phyloP scores from a whole-genome alignment of 1,140 invertebrate species.

The Pseudomyrmex pallidus region DNA sequence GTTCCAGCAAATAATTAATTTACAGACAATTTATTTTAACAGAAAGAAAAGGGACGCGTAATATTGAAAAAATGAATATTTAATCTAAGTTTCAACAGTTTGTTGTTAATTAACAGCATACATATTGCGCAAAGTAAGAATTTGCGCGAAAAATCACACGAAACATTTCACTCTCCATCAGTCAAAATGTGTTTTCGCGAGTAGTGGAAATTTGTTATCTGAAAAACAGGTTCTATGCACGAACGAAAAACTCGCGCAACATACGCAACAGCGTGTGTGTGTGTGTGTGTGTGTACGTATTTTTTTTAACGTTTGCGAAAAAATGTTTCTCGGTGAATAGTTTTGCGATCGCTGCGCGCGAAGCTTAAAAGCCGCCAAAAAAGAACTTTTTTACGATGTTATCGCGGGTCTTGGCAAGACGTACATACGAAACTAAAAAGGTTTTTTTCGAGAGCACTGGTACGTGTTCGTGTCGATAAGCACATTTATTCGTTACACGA shows the following conservation, averaged over 20 bases:
- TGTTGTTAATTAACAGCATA: too few species aligned
- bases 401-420: not conserved
- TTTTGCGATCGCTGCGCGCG: not conserved
- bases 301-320: not conserved
- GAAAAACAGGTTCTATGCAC: not conserved
- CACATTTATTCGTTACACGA: too few species aligned
- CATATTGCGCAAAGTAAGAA: not conserved
- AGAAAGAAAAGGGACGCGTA: not conserved
- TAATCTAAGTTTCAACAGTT: too few species aligned
- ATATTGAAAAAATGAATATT: too few species aligned
- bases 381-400: slow-evolving; percentile 1
- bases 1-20: slow-evolving; percentile 8
- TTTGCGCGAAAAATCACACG: not conserved
- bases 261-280: not conserved
- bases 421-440: not conserved
- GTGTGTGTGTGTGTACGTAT: too few species aligned
- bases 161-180: slow-evolving; percentile 9
- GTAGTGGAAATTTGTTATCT: slow-evolving; percentile 22
- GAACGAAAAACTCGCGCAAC: not conserved
- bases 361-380: not conserved
- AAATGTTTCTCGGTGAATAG: not conserved
- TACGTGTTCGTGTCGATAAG: too few species aligned
- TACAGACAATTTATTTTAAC: not conserved
- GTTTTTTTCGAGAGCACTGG: not conserved
- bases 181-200: not conserved